A percentile compares a stretch with the other conserved stretches of the same genome.
These are phyloP conservation scores for Pleuronectes platessa DNA, from an alignment of 2,113 vertebrate species.

Conservation along the genomic window DNA sequence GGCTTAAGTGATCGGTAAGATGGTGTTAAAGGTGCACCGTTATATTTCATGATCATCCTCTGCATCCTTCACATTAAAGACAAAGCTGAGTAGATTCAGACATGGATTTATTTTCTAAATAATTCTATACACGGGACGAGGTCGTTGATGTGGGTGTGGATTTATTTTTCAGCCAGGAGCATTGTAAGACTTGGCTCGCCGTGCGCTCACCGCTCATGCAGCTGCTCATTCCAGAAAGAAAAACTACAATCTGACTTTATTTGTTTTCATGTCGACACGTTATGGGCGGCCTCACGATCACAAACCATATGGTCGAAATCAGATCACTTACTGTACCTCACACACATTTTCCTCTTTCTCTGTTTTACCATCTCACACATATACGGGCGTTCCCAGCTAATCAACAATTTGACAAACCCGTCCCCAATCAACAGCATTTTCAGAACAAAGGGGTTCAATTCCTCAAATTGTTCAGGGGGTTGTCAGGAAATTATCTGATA, in stretches of 20 bases:
- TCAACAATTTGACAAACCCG: not conserved
- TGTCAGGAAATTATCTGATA: not conserved
- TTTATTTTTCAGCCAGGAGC: constrained; percentile 3
- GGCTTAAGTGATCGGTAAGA: too few species aligned
- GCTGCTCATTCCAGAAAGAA: constrained; percentile 5
- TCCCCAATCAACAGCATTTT: constrained; percentile 17
- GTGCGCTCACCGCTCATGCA: constrained; percentile 5
- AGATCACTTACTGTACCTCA: not conserved
- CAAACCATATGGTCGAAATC: not conserved
- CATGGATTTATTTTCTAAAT: constrained; percentile 83
- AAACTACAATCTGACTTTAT: constrained; percentile 26
- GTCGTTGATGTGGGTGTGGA: constrained; percentile 38
- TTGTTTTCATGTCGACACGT: constrained; percentile 1
- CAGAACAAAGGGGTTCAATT: constrained; percentile 10
- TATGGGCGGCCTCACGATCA: constrained; percentile 27
- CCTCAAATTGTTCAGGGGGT: not conserved
- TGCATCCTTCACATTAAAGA: constrained; percentile 70
- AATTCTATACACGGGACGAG: constrained; percentile 75
- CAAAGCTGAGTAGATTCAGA: constrained; percentile 87
- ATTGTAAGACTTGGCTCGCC: not conserved
- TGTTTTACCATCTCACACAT: not conserved
- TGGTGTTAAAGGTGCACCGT: constrained; percentile 53
- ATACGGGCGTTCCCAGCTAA: not conserved
- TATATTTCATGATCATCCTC: constrained; percentile 47
- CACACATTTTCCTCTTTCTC: not conserved